Conservation (phyloP, 92 coral and sea anemone species). For the Actinernus sp. region DNA sequence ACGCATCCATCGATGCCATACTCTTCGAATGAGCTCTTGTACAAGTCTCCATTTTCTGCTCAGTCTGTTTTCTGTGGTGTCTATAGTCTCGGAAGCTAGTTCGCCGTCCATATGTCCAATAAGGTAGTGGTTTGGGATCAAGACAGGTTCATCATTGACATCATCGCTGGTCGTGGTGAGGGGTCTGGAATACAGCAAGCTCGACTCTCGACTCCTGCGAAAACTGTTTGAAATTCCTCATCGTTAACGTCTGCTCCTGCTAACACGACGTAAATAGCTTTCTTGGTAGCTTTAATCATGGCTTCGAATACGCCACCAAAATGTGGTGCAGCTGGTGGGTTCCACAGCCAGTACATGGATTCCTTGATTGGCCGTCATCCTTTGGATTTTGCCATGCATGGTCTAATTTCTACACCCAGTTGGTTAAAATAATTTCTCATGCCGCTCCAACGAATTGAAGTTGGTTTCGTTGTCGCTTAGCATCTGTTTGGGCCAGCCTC, state of each 20-base stretch:
- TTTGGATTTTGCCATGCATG: background rate
- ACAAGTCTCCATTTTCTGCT: background rate
- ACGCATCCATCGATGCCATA: background rate
- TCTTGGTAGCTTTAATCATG: constrained; percentile 67
- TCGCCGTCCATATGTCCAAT: background rate
- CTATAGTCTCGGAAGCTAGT: background rate
- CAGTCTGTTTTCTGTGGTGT: background rate
- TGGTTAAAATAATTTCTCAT: background rate
- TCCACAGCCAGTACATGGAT: constrained; percentile 50
- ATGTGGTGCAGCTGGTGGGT: constrained; percentile 68
- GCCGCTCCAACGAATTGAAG: constrained; percentile 21
- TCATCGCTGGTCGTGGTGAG: background rate
- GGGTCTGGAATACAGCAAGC: background rate
- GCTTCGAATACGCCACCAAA: constrained; percentile 65
- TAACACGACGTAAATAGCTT: constrained; percentile 41
- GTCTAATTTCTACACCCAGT: background rate
- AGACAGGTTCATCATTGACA: background rate
- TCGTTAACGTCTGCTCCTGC: constrained; percentile 42
- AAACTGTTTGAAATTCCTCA: constrained; percentile 29
- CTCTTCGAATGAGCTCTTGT: background rate
- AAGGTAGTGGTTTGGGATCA: background rate
- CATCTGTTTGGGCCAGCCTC: constrained; percentile 69
- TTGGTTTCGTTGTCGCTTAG: constrained; percentile 66
- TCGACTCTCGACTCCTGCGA: constrained; percentile 46
- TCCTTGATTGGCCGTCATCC: constrained; percentile 10